Base-by-base conservation (phyloP, 2,888 invertebrate species). In the Colletes collaris region DNA sequence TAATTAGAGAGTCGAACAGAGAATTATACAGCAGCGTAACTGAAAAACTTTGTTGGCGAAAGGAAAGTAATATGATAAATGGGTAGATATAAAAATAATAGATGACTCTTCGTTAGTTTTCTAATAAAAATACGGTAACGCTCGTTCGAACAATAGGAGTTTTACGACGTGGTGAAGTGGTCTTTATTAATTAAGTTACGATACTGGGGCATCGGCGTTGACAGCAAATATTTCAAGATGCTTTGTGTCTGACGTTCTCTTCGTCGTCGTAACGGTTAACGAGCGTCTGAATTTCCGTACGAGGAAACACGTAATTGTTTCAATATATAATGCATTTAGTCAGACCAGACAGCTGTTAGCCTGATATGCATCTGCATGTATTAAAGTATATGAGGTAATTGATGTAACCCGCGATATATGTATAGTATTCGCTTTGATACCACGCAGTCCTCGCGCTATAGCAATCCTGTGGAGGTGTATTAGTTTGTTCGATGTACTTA, bases 321-420 rank as follows among this genome's bases (percentile, higher is more conserved):
- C 66, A 53, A 64, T 71, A 52, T 71, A 79, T 66, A 67, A 74
- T 56, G 56, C 55, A 46, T 58, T 68, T 13, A 60, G 53, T n/a
- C 55, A 49, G 5, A 35, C 19, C 46, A 65, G 70, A 63, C 80
- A 62, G 68, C 68, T 75, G 71, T 75, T 79, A 71, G 58, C 46
- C 53, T 60, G 67, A 75, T 75, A 67, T 27, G 52, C 56, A 66
- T 72, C 67, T 19, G 60, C 67, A 52, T 62, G 50, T 79, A 79
- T 79, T 68, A 79, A 72, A 72, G 72, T 78, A 72, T 65, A 68
- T 11, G 64, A 72, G 68, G 72, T 71, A 67, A 80, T 67, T 79
- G 74, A 74, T 70, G 69, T 10, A 63, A 70, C 53, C 35, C 11
- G 10, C 53, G 74, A 60, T 56, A 55, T 19, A 59, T 56, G 44